Base-by-base conservation (phyloP, 2,113 vertebrate species). In the Ibidorhyncha struthersii region DNA sequence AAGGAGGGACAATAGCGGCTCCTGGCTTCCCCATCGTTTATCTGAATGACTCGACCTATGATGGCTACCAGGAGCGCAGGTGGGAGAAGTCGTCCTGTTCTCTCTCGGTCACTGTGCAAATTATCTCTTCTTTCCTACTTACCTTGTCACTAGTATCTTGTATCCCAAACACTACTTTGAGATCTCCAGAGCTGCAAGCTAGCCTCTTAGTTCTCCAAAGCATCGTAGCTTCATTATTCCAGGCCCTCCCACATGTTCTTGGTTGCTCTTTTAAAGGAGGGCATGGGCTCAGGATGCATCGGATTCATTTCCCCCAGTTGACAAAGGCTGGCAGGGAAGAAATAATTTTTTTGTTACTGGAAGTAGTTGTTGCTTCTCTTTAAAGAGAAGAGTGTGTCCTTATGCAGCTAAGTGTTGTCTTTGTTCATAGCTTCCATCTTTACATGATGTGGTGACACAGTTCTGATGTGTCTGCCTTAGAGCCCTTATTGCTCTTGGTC, bases 41-140 rank as follows among this genome's bases (percentile, higher is more conserved):
- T 86, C 98, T 99, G 96, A 99, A 99, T 41, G 99, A 99, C 97
- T 99, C 99, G 22, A 99, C 98, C 14, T 99, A 99, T 2, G 99
- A 99, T 70, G 99, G 99, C 22, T 96, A 86, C 21, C 98, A 97
- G 30, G 98, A 99, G 56, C 98, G 97, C 89, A 99, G 98, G 99
- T 98, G 87, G 88, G 91, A 65, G 82, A 52, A 43, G 34, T 43
- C 5, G 15, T 92, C 71, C 76, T 58, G 27, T 61, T 77, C 63
- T 85, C 56, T 88, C 71, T 89, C 53, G 27, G 45, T 78, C 86
- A 73, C 77, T 62, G n/a, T 84, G 67, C 92, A 66, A 38, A n/a
- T 66, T n/a, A 23, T 56, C 45, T 92, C 59, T 72, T 91, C 52
- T 93, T 77, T 90, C 72, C 70, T 93, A 1, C 73, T 94, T 82